Conservation (phyloP, 2,888 invertebrate genomes). For the Scaptomyza flava region DNA sequence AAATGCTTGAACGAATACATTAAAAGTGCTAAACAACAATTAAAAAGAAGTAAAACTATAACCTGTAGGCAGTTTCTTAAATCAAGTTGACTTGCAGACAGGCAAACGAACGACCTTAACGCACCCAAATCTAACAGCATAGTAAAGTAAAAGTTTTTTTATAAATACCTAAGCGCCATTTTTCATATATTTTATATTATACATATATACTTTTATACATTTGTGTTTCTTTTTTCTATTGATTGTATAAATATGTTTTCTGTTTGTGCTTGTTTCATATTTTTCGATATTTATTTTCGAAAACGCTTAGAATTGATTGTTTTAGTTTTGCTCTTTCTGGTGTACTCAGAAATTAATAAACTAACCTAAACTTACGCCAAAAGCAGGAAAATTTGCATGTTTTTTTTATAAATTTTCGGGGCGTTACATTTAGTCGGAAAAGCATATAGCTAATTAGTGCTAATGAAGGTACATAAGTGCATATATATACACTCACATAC, state of each 20-base stretch:
- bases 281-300: conserved; percentile 52
- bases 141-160: conserved; percentile 29
- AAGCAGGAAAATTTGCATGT: conserved; percentile 17
- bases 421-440: conserved; percentile 44
- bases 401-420: conserved; percentile 21
- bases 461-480: conserved; percentile 43
- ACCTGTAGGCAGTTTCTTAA: conserved; percentile 39
- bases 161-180: conserved; percentile 50
- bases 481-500: conserved; percentile 27
- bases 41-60: conserved; percentile 27
- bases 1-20: conserved; percentile 29
- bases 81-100: conserved; percentile 32
- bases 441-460: conserved; percentile 55
- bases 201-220: conserved; percentile 28
- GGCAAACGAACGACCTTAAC: conserved; percentile 15
- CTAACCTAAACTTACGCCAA: conserved; percentile 26
- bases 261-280: conserved; percentile 56
- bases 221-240: conserved; percentile 35
- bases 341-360: conserved; percentile 48
- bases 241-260: conserved; percentile 46
- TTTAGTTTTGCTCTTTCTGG: conserved; percentile 29
- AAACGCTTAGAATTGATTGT: conserved; percentile 43
- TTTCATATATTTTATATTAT: conserved; percentile 30
- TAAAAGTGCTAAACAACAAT: conserved; percentile 55
- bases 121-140: conserved; percentile 35